phyloP scores from a whole-genome alignment of 2,888 invertebrate genomes.

The Pachydiplax longipennis region DNA sequence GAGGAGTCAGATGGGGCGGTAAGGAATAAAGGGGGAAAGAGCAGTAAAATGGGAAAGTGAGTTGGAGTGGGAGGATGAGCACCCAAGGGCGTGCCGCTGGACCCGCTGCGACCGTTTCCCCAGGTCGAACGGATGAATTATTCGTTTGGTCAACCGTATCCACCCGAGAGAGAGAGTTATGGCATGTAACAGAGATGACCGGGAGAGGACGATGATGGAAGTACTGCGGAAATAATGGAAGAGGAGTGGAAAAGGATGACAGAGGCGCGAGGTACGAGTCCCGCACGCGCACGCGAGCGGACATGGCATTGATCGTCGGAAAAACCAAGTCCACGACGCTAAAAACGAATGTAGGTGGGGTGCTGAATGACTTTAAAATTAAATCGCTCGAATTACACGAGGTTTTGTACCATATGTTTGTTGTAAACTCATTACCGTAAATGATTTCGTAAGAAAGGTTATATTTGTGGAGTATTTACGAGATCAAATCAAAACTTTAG shows the following conservation, averaged over 20 bases:
- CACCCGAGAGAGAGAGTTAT: neutral
- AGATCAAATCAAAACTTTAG: too few species aligned
- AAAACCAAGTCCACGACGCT: too few species aligned
- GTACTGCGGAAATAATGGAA: neutral
- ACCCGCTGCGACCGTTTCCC: neutral
- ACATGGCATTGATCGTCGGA: neutral
- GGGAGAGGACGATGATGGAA: neutral
- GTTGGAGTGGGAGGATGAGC: neutral
- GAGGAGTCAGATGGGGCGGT: too few species aligned
- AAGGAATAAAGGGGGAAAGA: neutral
- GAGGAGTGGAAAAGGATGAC: neutral
- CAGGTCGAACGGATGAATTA: neutral
- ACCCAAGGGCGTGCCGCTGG: neutral
- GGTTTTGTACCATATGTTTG: too few species aligned
- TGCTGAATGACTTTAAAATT: too few species aligned
- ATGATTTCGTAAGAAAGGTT: too few species aligned
- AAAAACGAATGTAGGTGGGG: too few species aligned
- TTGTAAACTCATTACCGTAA: too few species aligned
- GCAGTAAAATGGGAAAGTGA: neutral
- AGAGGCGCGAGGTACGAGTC: neutral
- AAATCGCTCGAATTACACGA: too few species aligned
- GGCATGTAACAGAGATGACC: neutral
- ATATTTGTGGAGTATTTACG: too few species aligned
- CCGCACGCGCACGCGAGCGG: neutral
- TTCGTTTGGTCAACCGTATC: neutral